phyloP scores from a whole-genome alignment of 2,888 invertebrate genomes.

The Microctonus brassicae region DNA sequence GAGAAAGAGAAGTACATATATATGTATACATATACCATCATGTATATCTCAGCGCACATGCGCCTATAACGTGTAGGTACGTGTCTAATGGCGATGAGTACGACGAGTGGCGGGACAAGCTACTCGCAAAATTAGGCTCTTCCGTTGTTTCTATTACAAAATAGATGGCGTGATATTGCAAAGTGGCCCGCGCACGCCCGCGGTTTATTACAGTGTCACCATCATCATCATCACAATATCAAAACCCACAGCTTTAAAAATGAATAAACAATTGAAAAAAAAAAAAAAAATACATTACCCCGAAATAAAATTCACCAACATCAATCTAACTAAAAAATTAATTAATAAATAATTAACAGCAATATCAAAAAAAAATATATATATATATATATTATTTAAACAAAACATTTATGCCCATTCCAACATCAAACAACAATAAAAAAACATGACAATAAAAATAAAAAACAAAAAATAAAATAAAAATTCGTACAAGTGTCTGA shows the following conservation, averaged over 20 bases:
- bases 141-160: conserved; percentile 69
- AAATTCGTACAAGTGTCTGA: neutral
- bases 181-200: conserved; percentile 48
- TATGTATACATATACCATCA: neutral
- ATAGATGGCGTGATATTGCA: conserved; percentile 67
- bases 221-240: neutral
- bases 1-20: neutral
- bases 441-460: no score
- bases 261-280: no score
- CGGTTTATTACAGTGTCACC: conserved; percentile 32
- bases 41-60: conserved; percentile 28
- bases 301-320: no score
- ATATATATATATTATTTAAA: no score
- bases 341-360: no score
- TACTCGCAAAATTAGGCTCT: conserved; percentile 66
- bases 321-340: no score
- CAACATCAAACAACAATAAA: no score
- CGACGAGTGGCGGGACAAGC: conserved; percentile 49
- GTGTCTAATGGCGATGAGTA: conserved; percentile 63
- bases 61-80: conserved; percentile 48
- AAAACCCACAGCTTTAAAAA: no score
- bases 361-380: no score
- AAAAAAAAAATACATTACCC: no score
- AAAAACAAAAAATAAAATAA: no score
- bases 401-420: no score